phyloP scores from a whole-genome alignment of 2,888 invertebrate species.

The Escarpia spicata region DNA sequence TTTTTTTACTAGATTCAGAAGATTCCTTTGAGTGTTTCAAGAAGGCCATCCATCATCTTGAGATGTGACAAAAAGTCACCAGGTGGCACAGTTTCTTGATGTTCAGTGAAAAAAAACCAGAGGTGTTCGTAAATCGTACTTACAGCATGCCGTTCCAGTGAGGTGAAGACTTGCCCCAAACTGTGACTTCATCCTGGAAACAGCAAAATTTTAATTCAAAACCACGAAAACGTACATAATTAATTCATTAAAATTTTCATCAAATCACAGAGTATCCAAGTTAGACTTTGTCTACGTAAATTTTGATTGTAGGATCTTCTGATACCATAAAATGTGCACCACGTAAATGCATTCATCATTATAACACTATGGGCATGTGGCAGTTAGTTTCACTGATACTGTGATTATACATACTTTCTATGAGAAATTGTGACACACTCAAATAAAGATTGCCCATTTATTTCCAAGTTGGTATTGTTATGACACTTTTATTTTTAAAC shows the following conservation, averaged over 20 bases:
- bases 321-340: not conserved
- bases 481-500: not conserved
- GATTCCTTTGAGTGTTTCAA: not conserved
- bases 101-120: not conserved
- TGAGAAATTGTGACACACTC: not conserved
- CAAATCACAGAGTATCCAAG: not conserved
- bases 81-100: not conserved
- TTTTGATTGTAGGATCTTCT: not conserved
- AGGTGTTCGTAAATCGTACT: constrained; percentile 30
- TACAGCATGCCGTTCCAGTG: constrained; percentile 44
- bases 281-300: not conserved
- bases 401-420: not conserved
- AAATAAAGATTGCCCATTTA: not conserved
- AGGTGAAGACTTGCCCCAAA: constrained; percentile 41
- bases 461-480: not conserved
- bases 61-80: not conserved
- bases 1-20: not conserved
- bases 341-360: not conserved
- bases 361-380: not conserved
- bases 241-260: not conserved
- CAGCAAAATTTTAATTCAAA: not conserved
- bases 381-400: not conserved
- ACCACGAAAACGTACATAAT: not conserved
- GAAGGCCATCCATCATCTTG: not conserved
- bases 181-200: constrained; percentile 41